These are phyloP conservation scores for Dasypolia templi DNA, from an alignment of 2,888 invertebrate species.

Conservation along the genomic window DNA sequence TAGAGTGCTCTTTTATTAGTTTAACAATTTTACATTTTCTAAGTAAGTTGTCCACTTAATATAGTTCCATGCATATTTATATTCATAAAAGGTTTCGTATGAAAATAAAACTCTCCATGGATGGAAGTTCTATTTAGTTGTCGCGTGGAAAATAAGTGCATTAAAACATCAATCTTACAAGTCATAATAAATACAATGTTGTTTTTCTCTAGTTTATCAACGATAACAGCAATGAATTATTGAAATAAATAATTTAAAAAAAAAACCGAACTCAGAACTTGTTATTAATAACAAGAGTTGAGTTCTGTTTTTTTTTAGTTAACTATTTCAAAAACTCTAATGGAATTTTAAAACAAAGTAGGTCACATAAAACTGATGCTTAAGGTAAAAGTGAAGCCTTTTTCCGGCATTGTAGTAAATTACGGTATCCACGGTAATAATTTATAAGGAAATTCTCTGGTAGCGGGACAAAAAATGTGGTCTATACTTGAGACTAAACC, in stretches of 20 bases:
- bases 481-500: constrained; percentile 82
- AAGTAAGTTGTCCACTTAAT: constrained; percentile 38
- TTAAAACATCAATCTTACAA: neutral
- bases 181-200: too few relatives aligned
- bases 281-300: too few relatives aligned
- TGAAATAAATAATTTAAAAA: too few relatives aligned
- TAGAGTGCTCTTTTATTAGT: constrained; percentile 65
- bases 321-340: neutral
- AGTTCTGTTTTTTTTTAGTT: too few relatives aligned
- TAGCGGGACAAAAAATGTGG: constrained; percentile 82
- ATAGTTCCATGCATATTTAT: too few relatives aligned
- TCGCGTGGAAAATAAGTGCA: neutral
- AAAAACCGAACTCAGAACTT: too few relatives aligned
- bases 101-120: neutral
- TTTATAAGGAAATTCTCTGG: constrained; percentile 74
- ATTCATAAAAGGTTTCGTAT: neutral
- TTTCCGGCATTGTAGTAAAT: constrained; percentile 63
- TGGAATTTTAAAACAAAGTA: neutral
- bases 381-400: constrained; percentile 46
- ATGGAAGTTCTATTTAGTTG: neutral
- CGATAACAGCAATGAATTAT: neutral
- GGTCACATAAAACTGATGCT: constrained; percentile 40
- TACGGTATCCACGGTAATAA: constrained; percentile 65
- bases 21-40: constrained; percentile 65
- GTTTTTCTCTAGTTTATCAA: neutral